Evolutionary conservation across 2,797 vertebrate genomes (phyloP), one percentile per base, ranked within the genome.

Genomic region (Anisognathus igniventris): DNA sequence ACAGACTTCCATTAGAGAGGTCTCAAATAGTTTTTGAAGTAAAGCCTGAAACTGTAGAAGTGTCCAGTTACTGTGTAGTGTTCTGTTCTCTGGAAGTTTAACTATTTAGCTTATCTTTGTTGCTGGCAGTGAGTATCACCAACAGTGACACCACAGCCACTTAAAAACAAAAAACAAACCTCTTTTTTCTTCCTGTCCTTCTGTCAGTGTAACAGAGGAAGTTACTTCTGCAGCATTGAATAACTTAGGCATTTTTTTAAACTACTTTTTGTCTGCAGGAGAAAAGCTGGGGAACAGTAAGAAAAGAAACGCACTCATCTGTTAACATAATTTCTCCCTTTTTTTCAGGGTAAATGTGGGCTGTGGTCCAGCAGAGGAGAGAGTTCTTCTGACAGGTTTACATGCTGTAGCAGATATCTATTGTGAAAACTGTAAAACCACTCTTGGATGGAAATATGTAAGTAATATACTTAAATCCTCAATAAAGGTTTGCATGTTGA

Each of bases 341-440:
- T 91, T 48, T 72, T 92, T 68, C 97, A 99, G 99, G 97, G 99
- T 99, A 97, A 99, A 99, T 61, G 99, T 99, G 94, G 99, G 99
- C 98, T 99, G 99, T 42, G 99, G 99, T 86, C 99, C 99, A 50
- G 99, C 99, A 2, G 99, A 99, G 97, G 99, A 99, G 98, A 98
- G 99, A 95, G 99, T 99, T 57, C 99, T 99, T 88, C 98, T 99
- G 95, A 99, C 99, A 14, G 99, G 99, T 97, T 98, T 99, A 97
- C 99, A 99, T 11, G 99, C 99, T 15, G 99, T 99, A 86, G 99
- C 99, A 30, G 99, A 99, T 96, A 99, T 99, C 98, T 99, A 99
- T 98, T 99, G 99, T 98, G 99, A 99, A 98, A 99, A 99, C 98
- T 99, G 99, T 98, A 99, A 99, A 98, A 99, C 99, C 97, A 99